phyloP scores from a whole-genome alignment of 2,888 invertebrate genomes.

The Napeogenes inachia region DNA sequence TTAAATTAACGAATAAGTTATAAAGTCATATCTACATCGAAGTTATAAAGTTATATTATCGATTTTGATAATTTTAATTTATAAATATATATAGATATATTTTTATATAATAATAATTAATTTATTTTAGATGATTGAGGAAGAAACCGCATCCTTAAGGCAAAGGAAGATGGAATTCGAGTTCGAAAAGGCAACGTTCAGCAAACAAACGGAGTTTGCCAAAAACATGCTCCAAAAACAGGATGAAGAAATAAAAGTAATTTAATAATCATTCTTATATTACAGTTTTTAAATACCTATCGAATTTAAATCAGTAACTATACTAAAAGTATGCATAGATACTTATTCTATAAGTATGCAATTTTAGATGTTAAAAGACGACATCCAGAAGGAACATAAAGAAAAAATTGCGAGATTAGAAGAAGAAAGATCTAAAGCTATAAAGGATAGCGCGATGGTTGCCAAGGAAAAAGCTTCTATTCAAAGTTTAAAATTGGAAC shows the following conservation, averaged over 20 bases:
- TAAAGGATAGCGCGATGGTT: slow-evolving; percentile 53
- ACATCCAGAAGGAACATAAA: slow-evolving; percentile 63
- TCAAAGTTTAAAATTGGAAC: slow-evolving; percentile 58
- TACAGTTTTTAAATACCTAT: too few species aligned
- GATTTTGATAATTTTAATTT: slow-evolving; percentile 1
- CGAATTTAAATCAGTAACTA: too few species aligned
- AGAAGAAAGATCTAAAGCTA: slow-evolving; percentile 55
- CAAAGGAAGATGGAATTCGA: slow-evolving; percentile 79
- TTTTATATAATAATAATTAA: too few species aligned
- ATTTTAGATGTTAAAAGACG: slow-evolving; percentile 57
- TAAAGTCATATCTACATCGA: too few species aligned
- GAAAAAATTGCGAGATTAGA: slow-evolving; percentile 63
- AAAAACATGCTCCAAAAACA: slow-evolving; percentile 76
- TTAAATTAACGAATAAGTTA: too few species aligned
- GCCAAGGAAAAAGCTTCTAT: slow-evolving; percentile 62
- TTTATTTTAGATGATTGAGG: slow-evolving; percentile 59
- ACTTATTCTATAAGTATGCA: neutral
- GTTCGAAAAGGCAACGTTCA: slow-evolving; percentile 79
- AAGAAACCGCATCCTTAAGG: slow-evolving; percentile 66
- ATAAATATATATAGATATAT: too few species aligned
- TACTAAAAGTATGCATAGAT: too few species aligned
- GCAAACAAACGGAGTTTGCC: slow-evolving; percentile 78
- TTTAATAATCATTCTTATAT: slow-evolving; percentile 37
- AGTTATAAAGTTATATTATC: slow-evolving; percentile 21
- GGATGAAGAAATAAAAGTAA: slow-evolving; percentile 78